Base-by-base conservation (phyloP, 2,113 vertebrate species). In the Syngnathus scovelli region DNA sequence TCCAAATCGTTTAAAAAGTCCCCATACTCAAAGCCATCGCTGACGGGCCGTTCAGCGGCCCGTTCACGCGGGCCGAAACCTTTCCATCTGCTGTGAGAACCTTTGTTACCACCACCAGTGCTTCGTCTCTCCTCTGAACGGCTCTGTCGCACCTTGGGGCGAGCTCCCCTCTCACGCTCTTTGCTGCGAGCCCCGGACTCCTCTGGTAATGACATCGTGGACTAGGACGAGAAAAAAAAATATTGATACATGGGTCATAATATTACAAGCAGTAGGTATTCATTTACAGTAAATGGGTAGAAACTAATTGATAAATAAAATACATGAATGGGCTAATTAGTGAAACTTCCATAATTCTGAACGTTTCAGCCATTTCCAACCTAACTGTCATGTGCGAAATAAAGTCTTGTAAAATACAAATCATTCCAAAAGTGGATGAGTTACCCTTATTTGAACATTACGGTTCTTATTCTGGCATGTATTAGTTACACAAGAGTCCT, bases 81-180 rank as follows among this genome's bases (percentile, higher is more conserved):
- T 74, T 91, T 93, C 69, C 91, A 90, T 82, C 89, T 91, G 8
- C 83, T 81, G 56, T 89, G 87, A 52, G 75, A 74, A 36, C 71
- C 72, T 73, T 87, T 91, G 13, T 80, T 72, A 11, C 80, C 80
- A 0, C 75, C 66, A 2, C 85, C 85, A 0, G 80, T 48, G 16
- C 89, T 88, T 44, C 85, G 80, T 62, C 89, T 85, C 72, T 92
- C 92, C 68, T 90, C 88, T 0, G 90, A 92, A 1, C 88, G 88
- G 61, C 91, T 92, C 68, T 90, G 88, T 19, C 92, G 89, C 27
- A 92, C 90, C 76, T 93, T 93, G 6, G 92, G 92, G 15, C 92
- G 88, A 5, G 92, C 91, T 0, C 91, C 91, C 6, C 88, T 76
- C 66, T 91, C 90, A 65, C 87, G 68, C 51, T 89, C 87, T 61